These are phyloP conservation scores for Moxostoma hubbsi DNA, from an alignment of 2,797 vertebrate species.

Conservation along the genomic window DNA sequence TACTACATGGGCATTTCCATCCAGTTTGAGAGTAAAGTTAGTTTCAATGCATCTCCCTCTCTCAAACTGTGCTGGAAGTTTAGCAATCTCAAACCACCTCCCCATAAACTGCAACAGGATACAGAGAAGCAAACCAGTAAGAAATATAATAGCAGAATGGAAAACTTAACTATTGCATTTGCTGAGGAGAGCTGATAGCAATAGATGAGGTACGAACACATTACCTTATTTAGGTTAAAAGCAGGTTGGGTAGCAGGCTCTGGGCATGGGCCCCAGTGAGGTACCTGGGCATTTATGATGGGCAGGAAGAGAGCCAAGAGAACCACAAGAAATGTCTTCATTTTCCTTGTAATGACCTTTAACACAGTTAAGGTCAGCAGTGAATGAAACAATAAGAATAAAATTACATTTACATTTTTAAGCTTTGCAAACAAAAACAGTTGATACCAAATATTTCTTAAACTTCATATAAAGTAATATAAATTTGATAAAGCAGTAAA, in stretches of 20 bases:
- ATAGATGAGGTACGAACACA: neutral
- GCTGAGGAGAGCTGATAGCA: neutral
- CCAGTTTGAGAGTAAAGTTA: constrained; percentile 83
- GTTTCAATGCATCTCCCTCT: constrained; percentile 88
- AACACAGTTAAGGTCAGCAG: constrained; percentile 39
- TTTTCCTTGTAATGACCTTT: constrained; percentile 48
- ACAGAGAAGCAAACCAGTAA: neutral
- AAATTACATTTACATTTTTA: no score
- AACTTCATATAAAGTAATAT: neutral
- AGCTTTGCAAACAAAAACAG: no score
- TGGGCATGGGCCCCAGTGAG: constrained; percentile 81
- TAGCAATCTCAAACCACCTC: constrained; percentile 92
- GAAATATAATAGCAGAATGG: neutral
- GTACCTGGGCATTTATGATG: constrained; percentile 72
- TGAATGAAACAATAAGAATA: neutral
- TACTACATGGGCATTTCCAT: constrained; percentile 83
- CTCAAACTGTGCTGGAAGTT: constrained; percentile 87
- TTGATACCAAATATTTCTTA: no score
- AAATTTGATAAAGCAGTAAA: neutral
- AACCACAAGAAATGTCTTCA: constrained; percentile 64
- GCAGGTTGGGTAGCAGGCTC: constrained; percentile 73
- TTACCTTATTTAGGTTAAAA: constrained; percentile 74
- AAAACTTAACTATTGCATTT: neutral
- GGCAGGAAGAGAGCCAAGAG: constrained; percentile 63
- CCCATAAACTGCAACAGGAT: constrained; percentile 83